Base-by-base conservation (phyloP, 2,113 vertebrate species). In the Esox niger region DNA sequence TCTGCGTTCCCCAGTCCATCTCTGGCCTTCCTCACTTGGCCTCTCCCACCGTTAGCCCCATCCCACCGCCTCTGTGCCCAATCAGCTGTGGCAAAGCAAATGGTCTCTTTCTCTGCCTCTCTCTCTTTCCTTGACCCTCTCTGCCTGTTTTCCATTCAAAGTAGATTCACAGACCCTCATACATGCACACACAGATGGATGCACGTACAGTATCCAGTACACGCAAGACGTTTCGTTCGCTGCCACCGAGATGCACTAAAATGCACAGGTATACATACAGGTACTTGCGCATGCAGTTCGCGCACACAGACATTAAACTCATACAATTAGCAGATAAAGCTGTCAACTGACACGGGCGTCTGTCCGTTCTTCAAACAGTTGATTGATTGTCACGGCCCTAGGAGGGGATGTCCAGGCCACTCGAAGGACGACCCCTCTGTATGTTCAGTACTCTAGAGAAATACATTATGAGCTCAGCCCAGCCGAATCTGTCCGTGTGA, bases 61-160 rank as follows among this genome's bases (percentile, higher is more conserved):
- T 75, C 81, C 70, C 76, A 64, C 74, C 75, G 81, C 75, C 68
- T 79, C 87, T 83, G 85, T 84, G 79, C 81, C 82, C 88, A 85
- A 81, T 89, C 88, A 78, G 73, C 86, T 87, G 84, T 83, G 82
- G 83, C 72, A 75, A 82, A 79, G 78, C 81, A 87, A 87, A 87
- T 84, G 79, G 82, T 81, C 82, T 82, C 83, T 86, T 77, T 82
- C 80, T 84, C 77, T 84, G 71, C 66, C 75, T 69, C 38, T 69
- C 72, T 78, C 71, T 77, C 68, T 73, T 47, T 68, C 71, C 69
- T 60, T 66, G 66, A 70, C 55, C 62, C 71, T 69, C 64, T 56
- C 68, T 2, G 32, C 49, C 52, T 73, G 71, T 78, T 70, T 73
- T 75, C 68, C 79, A 68, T 80, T 79, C 66, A 17, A 62, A n/a